Conservation (phyloP, 1,140 invertebrate genomes). For the Archivesica marissinica region DNA sequence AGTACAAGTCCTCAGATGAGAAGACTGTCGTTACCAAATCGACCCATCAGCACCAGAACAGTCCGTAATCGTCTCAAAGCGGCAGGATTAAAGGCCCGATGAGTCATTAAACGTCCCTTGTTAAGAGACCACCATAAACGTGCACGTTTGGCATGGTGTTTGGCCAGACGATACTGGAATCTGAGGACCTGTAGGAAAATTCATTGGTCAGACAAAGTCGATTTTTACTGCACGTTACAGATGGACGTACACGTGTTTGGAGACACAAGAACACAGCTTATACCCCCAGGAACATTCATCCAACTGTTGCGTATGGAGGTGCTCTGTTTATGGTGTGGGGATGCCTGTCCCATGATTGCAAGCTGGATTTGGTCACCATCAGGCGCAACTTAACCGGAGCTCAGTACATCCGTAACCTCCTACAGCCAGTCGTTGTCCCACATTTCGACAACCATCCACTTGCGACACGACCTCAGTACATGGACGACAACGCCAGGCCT, state of each 20-base stretch:
- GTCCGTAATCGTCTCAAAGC: too few relatives aligned
- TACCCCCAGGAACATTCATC: not conserved
- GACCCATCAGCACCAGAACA: too few relatives aligned
- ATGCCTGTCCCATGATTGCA: constrained; percentile 29
- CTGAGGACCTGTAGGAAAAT: not conserved
- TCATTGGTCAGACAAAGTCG: constrained; percentile 46
- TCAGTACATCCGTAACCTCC: constrained; percentile 39
- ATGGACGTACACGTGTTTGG: constrained; percentile 19
- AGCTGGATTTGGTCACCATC: constrained; percentile 48
- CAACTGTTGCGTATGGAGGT: not conserved
- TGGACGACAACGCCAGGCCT: constrained; percentile 56
- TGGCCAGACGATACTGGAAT: constrained; percentile 26
- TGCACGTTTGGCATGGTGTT: not conserved
- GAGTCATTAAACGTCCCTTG: too few relatives aligned
- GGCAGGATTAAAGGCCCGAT: too few relatives aligned
- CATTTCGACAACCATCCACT: constrained; percentile 52
- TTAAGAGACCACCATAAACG: too few relatives aligned
- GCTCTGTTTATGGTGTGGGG: constrained; percentile 54
- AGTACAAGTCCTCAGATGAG: too few relatives aligned
- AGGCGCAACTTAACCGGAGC: constrained; percentile 7
- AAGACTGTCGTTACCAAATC: too few relatives aligned
- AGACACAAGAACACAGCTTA: not conserved
- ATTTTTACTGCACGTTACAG: constrained; percentile 36
- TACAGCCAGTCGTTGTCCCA: constrained; percentile 42
- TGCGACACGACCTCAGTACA: constrained; percentile 31